Base-by-base conservation (phyloP, 2,797 vertebrate species). In the Etheostoma nigrum region DNA sequence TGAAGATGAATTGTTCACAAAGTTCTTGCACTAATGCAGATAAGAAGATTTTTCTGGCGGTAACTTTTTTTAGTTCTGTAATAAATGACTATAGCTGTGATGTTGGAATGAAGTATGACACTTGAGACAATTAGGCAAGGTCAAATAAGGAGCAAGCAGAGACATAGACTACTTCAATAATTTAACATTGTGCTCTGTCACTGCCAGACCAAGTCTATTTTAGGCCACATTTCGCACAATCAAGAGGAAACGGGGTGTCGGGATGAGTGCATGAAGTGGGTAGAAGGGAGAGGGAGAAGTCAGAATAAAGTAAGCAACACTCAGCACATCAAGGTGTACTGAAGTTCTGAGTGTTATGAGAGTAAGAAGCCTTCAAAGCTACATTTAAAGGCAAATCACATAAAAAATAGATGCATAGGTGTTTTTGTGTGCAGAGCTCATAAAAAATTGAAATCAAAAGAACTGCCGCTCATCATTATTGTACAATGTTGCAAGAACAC, bases 171-270 rank as follows among this genome's bases (percentile, higher is more conserved):
- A 25, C 67, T 87, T 94, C 61, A 94, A 94, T 94, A 92, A 94
- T 95, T 93, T 40, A 95, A 81, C 58, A 74, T 45, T 27, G 70
- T 40, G 59, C 87, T 91, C 86, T 30, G 66, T 93, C 89, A 86
- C 76, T 90, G 91, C 83, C 88, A 91, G 74, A 71, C 70, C 23
- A 63, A 64, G 72, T 87, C 93, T 94, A 92, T 94, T 95, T 92
- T 68, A 80, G 86, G 83, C 72, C 64, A 70, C 64, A 73, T 82
- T 44, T 53, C 75, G 82, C 81, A 82, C 79, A 74, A 85, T 87
- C 67, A 66, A 78, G 66, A 81, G 65, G 61, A 80, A 80, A 71
- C 23, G 1, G 23, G 36, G 23, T 74, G 44, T 67, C 30, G 13
- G 4, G 62, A 78, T 65, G 69, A 74, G 67, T 30, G 51, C 19